Conservation (phyloP, 2,888 invertebrate species). For the Dichetophora obliterata region DNA sequence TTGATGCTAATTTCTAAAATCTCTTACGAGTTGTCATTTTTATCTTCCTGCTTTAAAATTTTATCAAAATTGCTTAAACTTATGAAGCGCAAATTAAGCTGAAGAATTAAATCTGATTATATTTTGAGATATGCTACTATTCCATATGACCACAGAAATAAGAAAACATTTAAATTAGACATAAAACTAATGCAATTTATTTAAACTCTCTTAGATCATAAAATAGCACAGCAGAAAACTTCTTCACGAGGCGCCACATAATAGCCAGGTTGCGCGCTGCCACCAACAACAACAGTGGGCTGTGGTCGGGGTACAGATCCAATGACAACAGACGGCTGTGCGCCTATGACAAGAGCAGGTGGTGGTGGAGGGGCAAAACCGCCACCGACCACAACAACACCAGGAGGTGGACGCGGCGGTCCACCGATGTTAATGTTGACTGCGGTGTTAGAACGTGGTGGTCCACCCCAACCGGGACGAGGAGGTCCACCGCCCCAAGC, state of each 20-base stretch:
- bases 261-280: background rate
- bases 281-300: slow-evolving; percentile 1
- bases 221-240: slow-evolving; percentile 56
- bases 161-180: too few relatives aligned
- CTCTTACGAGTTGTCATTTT: too few relatives aligned
- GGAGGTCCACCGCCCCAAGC: slow-evolving; percentile 42
- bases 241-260: slow-evolving; percentile 44
- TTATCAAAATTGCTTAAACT: too few relatives aligned
- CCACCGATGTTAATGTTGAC: slow-evolving; percentile 49
- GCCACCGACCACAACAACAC: slow-evolving; percentile 46
- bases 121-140: too few relatives aligned
- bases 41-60: too few relatives aligned
- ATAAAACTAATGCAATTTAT: too few relatives aligned
- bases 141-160: too few relatives aligned
- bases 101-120: too few relatives aligned
- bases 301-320: slow-evolving; percentile 46
- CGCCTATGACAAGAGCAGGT: slow-evolving; percentile 41
- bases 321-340: slow-evolving; percentile 47
- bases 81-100: too few relatives aligned
- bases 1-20: too few relatives aligned
- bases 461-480: slow-evolving; percentile 27
- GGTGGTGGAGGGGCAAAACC: slow-evolving; percentile 38
- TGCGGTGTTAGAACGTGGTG: slow-evolving; percentile 30
- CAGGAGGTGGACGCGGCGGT: slow-evolving; percentile 45
- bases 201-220: slow-evolving; percentile 41